Conservation (phyloP, 2,797 vertebrate species). For the Anomalospiza imberbis region DNA sequence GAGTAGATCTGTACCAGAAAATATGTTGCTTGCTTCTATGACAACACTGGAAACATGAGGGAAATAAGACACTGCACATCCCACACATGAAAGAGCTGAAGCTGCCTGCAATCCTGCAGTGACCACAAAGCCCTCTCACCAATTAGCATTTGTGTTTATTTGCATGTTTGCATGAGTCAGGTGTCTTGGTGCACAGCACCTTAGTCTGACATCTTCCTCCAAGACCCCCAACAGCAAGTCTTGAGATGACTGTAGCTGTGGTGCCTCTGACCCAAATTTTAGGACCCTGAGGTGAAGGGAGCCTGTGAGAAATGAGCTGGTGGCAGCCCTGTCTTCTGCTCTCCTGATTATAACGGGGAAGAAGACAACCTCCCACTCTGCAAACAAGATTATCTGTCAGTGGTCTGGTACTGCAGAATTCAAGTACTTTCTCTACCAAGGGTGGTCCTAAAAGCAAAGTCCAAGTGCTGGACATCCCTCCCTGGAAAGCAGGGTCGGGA, state of each 20-base stretch:
- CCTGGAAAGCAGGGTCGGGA: background rate
- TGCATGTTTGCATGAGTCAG: background rate
- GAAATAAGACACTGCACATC: slow-evolving; percentile 48
- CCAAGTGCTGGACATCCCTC: background rate
- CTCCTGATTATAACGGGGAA: background rate
- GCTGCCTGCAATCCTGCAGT: background rate
- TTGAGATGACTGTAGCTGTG: background rate
- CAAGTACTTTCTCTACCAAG: background rate
- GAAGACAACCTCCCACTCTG: background rate
- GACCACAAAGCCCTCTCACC: background rate
- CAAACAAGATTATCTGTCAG: background rate
- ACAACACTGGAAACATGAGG: slow-evolving; percentile 53
- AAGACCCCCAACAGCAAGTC: background rate
- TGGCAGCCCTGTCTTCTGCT: background rate
- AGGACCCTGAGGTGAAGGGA: background rate
- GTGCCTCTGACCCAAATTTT: background rate
- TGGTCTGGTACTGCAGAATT: background rate
- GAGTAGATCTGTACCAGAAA: slow-evolving; percentile 1
- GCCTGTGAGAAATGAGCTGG: background rate
- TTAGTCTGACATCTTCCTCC: background rate
- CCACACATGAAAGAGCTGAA: slow-evolving; percentile 25
- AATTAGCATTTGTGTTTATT: background rate
- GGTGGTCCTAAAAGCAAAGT: background rate
- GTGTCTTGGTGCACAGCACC: background rate
- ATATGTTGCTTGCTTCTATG: slow-evolving; percentile 64